Conservation (phyloP, 2,113 vertebrate species). For the Hippocampus guttulatus region DNA sequence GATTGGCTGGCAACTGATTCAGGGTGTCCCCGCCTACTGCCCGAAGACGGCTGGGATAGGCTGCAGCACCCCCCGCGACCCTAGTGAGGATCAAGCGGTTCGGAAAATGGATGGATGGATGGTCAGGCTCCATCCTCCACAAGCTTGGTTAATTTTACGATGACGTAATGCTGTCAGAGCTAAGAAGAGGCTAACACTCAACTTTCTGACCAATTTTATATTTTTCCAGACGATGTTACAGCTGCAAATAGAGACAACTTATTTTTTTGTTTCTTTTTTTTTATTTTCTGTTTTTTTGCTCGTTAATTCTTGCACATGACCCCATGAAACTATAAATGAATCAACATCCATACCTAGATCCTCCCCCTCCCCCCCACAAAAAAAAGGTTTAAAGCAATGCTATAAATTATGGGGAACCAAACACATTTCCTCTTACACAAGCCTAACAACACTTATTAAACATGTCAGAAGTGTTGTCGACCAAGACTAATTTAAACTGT, state of each 20-base stretch:
- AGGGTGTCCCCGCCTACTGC: too few relatives aligned
- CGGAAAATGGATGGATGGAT: too few relatives aligned
- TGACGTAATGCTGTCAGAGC: background rate
- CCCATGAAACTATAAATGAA: background rate
- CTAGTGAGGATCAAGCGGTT: too few relatives aligned
- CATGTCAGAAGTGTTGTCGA: background rate
- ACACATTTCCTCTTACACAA: background rate
- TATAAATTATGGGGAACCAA: background rate
- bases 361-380: background rate
- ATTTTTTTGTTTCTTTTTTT: background rate
- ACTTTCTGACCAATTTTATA: background rate
- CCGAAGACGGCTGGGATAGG: too few relatives aligned
- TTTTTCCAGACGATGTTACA: background rate
- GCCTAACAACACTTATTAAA: background rate
- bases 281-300: too few relatives aligned
- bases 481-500: background rate
- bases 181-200: background rate
- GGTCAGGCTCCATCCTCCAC: too few relatives aligned
- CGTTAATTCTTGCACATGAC: background rate
- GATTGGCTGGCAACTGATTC: too few relatives aligned
- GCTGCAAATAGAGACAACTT: background rate
- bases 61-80: too few relatives aligned
- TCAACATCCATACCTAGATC: background rate
- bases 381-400: background rate
- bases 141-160: background rate